Conservation (phyloP, 2,113 vertebrate species). For the Sapayoa aenigma region DNA sequence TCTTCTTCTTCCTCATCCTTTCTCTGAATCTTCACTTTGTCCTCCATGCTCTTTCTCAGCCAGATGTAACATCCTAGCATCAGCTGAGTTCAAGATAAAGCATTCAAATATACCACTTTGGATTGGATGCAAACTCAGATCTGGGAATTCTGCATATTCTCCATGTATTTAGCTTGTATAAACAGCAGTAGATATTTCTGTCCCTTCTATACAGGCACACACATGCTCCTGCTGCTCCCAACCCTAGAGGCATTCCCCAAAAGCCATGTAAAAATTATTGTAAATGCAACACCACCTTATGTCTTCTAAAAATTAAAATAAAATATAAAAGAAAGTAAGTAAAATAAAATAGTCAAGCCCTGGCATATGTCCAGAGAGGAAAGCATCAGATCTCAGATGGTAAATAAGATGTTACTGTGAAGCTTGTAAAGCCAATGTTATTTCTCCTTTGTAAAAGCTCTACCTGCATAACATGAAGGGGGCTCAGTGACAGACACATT, state of each 20-base stretch:
- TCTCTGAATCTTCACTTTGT: not conserved
- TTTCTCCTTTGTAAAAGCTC: conserved; percentile 74
- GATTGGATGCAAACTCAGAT: not conserved
- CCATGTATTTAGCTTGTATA: not conserved
- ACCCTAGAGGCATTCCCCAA: conserved; percentile 35
- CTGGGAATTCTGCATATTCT: not conserved
- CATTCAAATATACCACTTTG: not conserved
- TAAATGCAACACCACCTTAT: not conserved
- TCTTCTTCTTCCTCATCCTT: not conserved
- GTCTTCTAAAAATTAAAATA: not conserved
- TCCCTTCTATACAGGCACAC: not conserved
- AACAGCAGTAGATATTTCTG: conserved; percentile 21
- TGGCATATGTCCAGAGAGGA: conserved; percentile 29
- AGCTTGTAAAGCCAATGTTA: conserved; percentile 66
- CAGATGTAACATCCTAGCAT: not conserved
- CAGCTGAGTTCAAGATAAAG: not conserved
- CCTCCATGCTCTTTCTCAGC: not conserved
- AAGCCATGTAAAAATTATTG: conserved; percentile 50
- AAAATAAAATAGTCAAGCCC: conserved; percentile 31
- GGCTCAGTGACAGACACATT: conserved; percentile 86
- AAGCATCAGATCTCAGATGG: conserved; percentile 68
- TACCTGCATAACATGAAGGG: conserved; percentile 78
- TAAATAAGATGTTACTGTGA: conserved; percentile 79
- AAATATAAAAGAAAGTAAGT: not conserved
- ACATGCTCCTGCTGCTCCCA: not conserved